These are phyloP conservation scores for Lytechinus pictus DNA, from an alignment of 35 echinoderm and acorn worm species.

Conservation along the genomic window DNA sequence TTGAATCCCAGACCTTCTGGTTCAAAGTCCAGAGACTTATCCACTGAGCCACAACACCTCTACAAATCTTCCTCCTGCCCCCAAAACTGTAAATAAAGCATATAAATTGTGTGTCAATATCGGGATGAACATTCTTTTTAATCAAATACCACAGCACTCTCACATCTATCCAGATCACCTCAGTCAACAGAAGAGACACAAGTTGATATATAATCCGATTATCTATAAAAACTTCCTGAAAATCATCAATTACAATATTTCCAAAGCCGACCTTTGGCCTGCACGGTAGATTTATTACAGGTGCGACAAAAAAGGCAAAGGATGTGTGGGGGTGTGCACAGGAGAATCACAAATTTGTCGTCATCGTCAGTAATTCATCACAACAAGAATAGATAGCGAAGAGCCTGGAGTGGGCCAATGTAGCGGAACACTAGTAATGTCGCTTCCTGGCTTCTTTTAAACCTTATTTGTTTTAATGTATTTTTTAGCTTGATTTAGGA, in stretches of 20 bases:
- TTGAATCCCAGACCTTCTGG: too few species aligned
- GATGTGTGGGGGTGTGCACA: not conserved
- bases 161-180: not conserved
- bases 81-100: too few species aligned
- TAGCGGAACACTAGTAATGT: not conserved
- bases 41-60: too few species aligned
- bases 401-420: not conserved
- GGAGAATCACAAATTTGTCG: conserved; percentile 9
- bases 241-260: not conserved
- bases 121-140: too few species aligned
- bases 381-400: not conserved
- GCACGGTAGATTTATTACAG: not conserved
- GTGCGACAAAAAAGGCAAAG: not conserved
- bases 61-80: too few species aligned
- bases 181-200: not conserved
- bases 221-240: not conserved
- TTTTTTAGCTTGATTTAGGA: not conserved
- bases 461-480: not conserved
- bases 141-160: too few species aligned
- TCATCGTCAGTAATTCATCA: not conserved
- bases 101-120: too few species aligned
- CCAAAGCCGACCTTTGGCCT: not conserved
- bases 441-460: not conserved
- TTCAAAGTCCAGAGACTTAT: too few species aligned
- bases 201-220: not conserved